phyloP scores from a whole-genome alignment of 2,113 vertebrate genomes.

The Edolisoma coerulescens region DNA sequence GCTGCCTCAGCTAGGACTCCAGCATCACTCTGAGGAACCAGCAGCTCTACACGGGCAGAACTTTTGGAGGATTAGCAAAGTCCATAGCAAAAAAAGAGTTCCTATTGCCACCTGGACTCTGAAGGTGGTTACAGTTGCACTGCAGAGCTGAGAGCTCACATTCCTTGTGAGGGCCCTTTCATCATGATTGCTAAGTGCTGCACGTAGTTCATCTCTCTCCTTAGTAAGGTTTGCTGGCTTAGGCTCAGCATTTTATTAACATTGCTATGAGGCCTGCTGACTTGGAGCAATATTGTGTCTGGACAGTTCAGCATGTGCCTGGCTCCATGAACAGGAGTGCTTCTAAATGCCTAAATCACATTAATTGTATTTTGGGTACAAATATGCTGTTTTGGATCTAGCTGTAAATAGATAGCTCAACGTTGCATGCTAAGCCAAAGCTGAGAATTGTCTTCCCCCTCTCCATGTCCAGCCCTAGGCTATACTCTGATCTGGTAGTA shows the following conservation, averaged over 20 bases:
- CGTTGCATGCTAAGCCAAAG: neutral
- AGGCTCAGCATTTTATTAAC: neutral
- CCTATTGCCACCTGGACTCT: neutral
- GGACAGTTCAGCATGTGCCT: neutral
- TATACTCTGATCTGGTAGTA: constrained; percentile 1
- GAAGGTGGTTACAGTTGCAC: neutral
- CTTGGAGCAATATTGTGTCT: neutral
- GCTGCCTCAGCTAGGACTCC: neutral
- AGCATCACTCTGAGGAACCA: neutral
- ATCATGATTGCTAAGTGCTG: neutral
- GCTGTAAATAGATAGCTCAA: constrained; percentile 3
- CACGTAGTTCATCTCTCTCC: rapidly evolving
- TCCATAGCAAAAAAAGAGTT: neutral
- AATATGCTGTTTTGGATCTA: neutral
- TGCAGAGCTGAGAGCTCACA: neutral
- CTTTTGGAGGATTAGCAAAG: neutral
- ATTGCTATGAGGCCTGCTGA: neutral
- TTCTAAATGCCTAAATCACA: neutral
- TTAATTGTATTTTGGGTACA: neutral
- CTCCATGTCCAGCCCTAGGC: neutral
- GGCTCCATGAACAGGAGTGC: neutral
- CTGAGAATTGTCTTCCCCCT: neutral
- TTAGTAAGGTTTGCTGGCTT: neutral
- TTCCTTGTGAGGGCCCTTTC: neutral
- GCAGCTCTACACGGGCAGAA: neutral